phyloP scores from a whole-genome alignment of 1,140 invertebrate genomes.

The Galendromus occidentalis region DNA sequence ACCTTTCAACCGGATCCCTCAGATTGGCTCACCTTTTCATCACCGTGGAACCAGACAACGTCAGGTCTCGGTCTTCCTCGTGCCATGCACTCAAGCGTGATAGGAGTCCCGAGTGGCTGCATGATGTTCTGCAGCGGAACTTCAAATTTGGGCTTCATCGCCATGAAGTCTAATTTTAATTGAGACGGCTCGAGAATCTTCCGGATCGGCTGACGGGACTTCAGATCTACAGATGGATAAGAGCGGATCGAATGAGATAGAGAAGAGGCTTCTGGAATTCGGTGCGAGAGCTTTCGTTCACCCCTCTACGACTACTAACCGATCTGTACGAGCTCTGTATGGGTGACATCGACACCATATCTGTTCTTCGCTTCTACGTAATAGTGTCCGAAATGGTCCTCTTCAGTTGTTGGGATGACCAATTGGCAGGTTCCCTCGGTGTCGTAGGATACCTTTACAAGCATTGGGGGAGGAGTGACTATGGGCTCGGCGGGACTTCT shows the following conservation, averaged over 20 bases:
- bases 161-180: not conserved
- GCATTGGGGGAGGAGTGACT: too few relatives aligned
- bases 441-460: conserved; percentile 47
- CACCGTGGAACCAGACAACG: conserved; percentile 73
- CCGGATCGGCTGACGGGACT: not conserved
- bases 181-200: not conserved
- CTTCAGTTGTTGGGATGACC: conserved; percentile 57
- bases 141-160: conserved; percentile 9
- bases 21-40: conserved; percentile 44
- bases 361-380: conserved; percentile 62
- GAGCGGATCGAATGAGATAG: not conserved
- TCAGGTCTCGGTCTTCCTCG: conserved; percentile 66
- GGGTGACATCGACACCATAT: conserved; percentile 52
- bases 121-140: conserved; percentile 27
- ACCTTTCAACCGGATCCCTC: too few relatives aligned
- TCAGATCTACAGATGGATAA: not conserved
- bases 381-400: conserved; percentile 66
- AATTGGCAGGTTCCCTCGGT: conserved; percentile 55
- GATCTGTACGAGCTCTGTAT: conserved; percentile 1
- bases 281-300: not conserved
- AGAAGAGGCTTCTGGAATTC: not conserved
- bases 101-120: conserved; percentile 45
- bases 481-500: too few relatives aligned
- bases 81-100: conserved; percentile 51
- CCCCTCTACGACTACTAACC: not conserved